Base-by-base conservation (phyloP, 2,113 vertebrate genomes). In the Amphiprion percula region DNA sequence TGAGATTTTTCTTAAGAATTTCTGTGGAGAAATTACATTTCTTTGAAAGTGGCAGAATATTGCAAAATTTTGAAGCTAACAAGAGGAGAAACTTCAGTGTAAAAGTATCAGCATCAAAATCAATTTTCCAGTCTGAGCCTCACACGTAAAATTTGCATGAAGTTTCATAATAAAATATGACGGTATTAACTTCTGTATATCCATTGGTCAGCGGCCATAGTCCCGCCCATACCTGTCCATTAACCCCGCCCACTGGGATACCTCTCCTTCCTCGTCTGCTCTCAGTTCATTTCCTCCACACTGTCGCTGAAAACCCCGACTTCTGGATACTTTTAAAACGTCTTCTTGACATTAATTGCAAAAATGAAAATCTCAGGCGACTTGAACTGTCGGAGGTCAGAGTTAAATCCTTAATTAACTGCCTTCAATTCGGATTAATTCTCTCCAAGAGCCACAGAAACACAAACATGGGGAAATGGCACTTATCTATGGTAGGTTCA, bases 391-490 rank as follows among this genome's bases (percentile, higher is more conserved):
- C 5, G 10, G 33, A 68, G 52, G 37, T 55, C 41, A 15, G 24
- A 37, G 47, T 5, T 33, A 0, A 39, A 33, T 73, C 69, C 67
- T 37, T 78, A 61, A 69, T 24, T 73, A 50, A 53, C 26, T 24
- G 10, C 5, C 2, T 68, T 72, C 54, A 46, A 44, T 54, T 15
- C 59, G 66, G 33, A 52, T 59, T 66, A 79, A 23, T 58, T 72
- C 30, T 12, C 30, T 60, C 19, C 23, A 3, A 24, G 33, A 68
- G 2, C 8, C 16, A 10, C 10, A 70, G 9, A 53, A 80, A 74
- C 44, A 95, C 9, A 53, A 79, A 74, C 44, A 95, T 93, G 94
- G 89, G 91, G 0, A 95, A 93, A 88, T 95, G 90, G 87, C 88
- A 94, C 4, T 78, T 94, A 53, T 91, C 94, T 0, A 93, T 95